Evolutionary conservation across 2,113 vertebrate species (phyloP), one percentile per base, ranked within the genome.

Genomic region (Oxygymnocypris stewartii): DNA sequence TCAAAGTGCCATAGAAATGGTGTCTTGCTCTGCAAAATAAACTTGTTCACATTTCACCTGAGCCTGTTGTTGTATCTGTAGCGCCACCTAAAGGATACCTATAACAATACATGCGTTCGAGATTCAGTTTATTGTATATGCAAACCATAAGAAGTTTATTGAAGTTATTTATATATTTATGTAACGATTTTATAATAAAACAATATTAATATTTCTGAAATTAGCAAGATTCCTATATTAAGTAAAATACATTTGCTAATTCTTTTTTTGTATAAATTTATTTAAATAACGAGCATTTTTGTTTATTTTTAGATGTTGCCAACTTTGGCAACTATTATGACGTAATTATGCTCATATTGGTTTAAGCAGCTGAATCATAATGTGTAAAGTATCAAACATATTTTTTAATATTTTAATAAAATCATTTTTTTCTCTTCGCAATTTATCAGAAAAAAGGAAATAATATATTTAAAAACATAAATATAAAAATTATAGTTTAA

Each of bases 11-110:
- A 85, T 88, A 78, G 20, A 51, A 75, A 81, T 84, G 81, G 82
- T 91, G 73, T 86, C 85, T 84, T 79, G 86, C 92, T 92, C 89
- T 92, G 91, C 90, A 89, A 92, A 94, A 91, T 92, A 93, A 92
- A 90, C 77, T 25, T 89, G 88, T 92, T 87, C 78, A 83, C 81
- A 74, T 82, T 61, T 20, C 51, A 18, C 63, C 23, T 9, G 14
- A 25, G 28, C 0, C 2, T 59, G 18, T 25, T 51, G 25, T 51
- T 40, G 23, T 54, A 6, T 2, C 37, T 42, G 47, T 14, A 40
- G 76, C 57, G 42, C 76, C 44, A 85, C 47, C 76, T 85, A 71
- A 18, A 23, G 75, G 74, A 79, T 6, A 6, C 20, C 75, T 78
- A 2, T 0, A 20, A 16, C 47, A 51, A 31, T 54, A 40, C 3